Evolutionary conservation across 2,888 invertebrate genomes (phyloP).

Genomic region (Chaetogeoica ovagalla): DNA sequence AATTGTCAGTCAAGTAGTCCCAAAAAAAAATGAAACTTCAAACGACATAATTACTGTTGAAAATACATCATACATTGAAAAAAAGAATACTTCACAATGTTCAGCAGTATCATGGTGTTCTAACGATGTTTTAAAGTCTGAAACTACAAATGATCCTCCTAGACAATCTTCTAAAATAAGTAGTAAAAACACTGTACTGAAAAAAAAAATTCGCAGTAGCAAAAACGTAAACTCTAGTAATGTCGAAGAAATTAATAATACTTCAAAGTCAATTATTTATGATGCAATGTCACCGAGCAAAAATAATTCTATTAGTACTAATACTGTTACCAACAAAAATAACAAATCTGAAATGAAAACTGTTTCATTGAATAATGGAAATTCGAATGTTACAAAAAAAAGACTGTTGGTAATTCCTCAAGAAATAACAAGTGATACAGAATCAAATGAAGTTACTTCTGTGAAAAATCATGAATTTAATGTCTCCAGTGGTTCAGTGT

Average conservation of each 20-base stretch:
- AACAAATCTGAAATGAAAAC: neutral
- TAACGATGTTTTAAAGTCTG: neutral
- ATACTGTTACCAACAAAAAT: neutral
- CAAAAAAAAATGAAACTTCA: neutral
- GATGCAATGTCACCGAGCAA: neutral
- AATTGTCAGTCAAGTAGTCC: neutral
- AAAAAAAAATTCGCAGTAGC: neutral
- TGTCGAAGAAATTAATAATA: neutral
- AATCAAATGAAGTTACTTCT: neutral
- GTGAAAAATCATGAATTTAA: neutral
- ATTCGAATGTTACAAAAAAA: neutral
- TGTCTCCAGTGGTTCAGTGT: neutral
- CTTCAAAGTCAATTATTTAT: neutral
- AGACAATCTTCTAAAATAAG: neutral
- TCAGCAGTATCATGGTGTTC: neutral
- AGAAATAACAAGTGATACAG: neutral
- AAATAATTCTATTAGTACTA: neutral
- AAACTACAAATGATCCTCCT: neutral
- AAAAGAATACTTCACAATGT: neutral
- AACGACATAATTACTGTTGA: neutral
- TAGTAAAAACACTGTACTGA: too few species aligned
- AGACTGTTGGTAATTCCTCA: neutral
- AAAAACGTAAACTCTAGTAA: neutral
- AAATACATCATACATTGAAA: neutral
- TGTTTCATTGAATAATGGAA: neutral